phyloP scores from a whole-genome alignment of 2,888 invertebrate genomes.

The Parnassius smintheus region DNA sequence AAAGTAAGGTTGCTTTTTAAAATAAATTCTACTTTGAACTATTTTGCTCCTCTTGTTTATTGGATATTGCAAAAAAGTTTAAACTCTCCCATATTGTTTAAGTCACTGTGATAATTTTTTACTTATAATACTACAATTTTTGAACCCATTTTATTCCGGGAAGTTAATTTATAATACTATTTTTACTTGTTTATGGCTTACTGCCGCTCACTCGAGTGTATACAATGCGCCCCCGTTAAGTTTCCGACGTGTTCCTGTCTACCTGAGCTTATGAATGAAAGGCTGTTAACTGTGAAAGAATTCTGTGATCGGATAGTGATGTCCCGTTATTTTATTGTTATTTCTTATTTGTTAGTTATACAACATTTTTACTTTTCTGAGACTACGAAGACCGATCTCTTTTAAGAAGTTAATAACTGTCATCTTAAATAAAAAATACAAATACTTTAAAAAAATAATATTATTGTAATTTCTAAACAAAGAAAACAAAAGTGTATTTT shows the following conservation, averaged over 20 bases:
- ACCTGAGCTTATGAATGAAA: conserved; percentile 41
- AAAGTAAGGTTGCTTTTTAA: too few relatives aligned
- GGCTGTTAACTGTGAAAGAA: conserved; percentile 31
- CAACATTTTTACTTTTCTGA: neutral
- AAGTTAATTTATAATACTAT: neutral
- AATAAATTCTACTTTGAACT: too few relatives aligned
- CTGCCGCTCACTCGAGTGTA: conserved; percentile 3
- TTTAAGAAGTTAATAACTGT: neutral
- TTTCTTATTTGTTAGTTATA: too few relatives aligned
- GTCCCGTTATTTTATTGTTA: neutral
- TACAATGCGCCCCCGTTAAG: conserved; percentile 11
- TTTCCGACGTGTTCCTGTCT: conserved; percentile 28
- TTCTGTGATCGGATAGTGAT: conserved; percentile 25
- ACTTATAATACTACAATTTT: too few relatives aligned
- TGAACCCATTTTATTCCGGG: neutral
- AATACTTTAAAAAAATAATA: too few relatives aligned
- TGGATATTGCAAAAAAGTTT: too few relatives aligned
- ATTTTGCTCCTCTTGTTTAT: too few relatives aligned
- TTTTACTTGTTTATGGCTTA: conserved; percentile 5
- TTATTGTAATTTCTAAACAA: too few relatives aligned
- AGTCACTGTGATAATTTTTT: too few relatives aligned
- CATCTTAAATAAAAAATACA: too few relatives aligned
- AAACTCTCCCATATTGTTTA: too few relatives aligned
- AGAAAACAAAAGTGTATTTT: too few relatives aligned
- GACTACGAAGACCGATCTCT: neutral